Conservation (phyloP, 2,797 vertebrate species). For the Rhabdomys pumilio region DNA sequence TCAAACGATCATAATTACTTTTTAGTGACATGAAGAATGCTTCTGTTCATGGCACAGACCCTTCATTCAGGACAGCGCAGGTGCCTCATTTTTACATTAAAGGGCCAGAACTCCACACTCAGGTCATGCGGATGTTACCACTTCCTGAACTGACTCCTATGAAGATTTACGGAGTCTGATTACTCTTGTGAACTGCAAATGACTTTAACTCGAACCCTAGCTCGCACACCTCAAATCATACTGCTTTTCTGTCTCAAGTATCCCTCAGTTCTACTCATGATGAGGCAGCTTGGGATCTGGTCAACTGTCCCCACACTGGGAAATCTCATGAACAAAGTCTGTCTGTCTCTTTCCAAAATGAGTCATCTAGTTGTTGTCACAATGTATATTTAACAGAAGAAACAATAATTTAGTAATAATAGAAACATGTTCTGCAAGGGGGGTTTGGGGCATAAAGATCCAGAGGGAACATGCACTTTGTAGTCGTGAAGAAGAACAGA, state of each 20-base stretch:
- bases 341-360: not conserved
- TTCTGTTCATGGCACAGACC: not conserved
- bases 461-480: not conserved
- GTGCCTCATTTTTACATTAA: not conserved
- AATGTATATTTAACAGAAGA: not conserved
- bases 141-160: not conserved
- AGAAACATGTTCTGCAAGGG: not conserved
- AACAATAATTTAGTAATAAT: not conserved
- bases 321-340: not conserved
- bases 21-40: not conserved
- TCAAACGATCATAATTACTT: not conserved
- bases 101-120: not conserved
- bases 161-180: not conserved
- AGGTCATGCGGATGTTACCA: not conserved
- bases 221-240: not conserved
- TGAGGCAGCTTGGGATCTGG: not conserved
- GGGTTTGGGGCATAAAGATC: not conserved
- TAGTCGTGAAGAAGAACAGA: not conserved
- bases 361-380: not conserved
- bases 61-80: not conserved
- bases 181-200: not conserved
- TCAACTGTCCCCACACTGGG: not conserved
- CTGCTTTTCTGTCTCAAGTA: not conserved
- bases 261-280: not conserved
- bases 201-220: not conserved